A percentile compares a stretch with the other conserved stretches of the same genome.
Evolutionary conservation across 2,113 vertebrate genomes (phyloP).

Genomic region (Leucosticte australis): DNA sequence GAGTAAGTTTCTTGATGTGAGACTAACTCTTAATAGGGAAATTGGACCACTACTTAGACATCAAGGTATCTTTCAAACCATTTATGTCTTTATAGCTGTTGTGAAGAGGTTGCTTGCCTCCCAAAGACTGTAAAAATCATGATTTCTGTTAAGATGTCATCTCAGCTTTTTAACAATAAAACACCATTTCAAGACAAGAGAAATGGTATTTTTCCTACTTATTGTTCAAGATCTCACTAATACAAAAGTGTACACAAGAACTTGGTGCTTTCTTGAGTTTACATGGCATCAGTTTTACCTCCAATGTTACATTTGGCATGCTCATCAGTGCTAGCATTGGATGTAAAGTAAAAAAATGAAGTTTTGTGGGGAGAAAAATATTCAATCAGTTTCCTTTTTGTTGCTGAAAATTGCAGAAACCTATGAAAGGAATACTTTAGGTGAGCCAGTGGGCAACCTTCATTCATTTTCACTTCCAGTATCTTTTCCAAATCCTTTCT

Average conservation of each 20-base stretch:
- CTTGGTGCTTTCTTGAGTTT: neutral
- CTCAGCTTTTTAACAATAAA: neutral
- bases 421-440: neutral
- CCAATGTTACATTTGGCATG: slow-evolving; percentile 16
- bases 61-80: neutral
- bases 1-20: neutral
- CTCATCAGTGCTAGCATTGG: neutral
- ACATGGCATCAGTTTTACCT: slow-evolving; percentile 14
- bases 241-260: neutral
- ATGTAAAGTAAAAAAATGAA: slow-evolving; percentile 49
- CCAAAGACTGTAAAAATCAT: neutral
- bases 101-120: neutral
- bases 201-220: neutral
- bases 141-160: neutral
- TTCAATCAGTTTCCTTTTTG: slow-evolving; percentile 42
- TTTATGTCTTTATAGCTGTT: neutral
- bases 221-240: neutral
- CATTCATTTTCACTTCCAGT: neutral
- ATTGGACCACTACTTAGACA: neutral
- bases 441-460: neutral
- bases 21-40: neutral
- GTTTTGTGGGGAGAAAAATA: slow-evolving; percentile 54
- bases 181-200: neutral
- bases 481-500: slow-evolving; percentile 7
- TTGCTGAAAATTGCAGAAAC: slow-evolving; percentile 57